Percentiles rank a stretch among this genome's conserved stretches.
Evolutionary conservation across 2,888 invertebrate species (phyloP).

Genomic region (Tanypteryx hageni): DNA sequence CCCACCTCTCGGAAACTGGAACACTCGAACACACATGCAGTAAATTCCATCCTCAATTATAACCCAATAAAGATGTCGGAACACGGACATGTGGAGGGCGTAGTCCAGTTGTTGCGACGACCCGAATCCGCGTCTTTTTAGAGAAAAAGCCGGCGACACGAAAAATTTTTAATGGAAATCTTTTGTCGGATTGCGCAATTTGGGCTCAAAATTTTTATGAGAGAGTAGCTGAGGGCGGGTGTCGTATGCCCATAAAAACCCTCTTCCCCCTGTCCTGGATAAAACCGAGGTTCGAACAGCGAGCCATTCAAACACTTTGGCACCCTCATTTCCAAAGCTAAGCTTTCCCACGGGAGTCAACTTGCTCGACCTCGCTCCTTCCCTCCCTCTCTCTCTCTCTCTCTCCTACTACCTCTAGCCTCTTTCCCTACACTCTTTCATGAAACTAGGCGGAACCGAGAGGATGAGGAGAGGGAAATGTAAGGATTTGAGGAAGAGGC

Average conservation of each 20-base stretch:
- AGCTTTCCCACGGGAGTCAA: background rate
- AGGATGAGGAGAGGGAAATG: constrained; percentile 1
- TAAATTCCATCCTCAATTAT: constrained; percentile 1
- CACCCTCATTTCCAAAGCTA: background rate
- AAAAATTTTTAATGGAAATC: background rate
- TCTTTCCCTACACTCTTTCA: background rate
- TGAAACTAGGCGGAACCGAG: constrained; percentile 3
- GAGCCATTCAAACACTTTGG: background rate
- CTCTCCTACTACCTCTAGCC: background rate
- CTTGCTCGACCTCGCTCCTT: background rate
- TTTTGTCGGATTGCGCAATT: background rate
- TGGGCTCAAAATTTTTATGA: too few species aligned
- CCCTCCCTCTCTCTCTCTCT: too few species aligned
- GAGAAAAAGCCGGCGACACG: background rate
- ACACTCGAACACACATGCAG: background rate
- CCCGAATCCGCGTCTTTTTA: background rate
- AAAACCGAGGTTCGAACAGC: background rate
- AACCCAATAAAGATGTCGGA: background rate
- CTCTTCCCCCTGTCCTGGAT: background rate
- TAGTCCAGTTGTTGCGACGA: background rate
- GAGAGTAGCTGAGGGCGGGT: too few species aligned
- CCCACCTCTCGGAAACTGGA: background rate
- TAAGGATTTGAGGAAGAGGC: background rate
- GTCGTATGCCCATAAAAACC: too few species aligned
- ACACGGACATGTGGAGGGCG: background rate